These are phyloP conservation scores for Thinocorus orbignyianus DNA, from an alignment of 2,113 vertebrate genomes.

Conservation along the genomic window DNA sequence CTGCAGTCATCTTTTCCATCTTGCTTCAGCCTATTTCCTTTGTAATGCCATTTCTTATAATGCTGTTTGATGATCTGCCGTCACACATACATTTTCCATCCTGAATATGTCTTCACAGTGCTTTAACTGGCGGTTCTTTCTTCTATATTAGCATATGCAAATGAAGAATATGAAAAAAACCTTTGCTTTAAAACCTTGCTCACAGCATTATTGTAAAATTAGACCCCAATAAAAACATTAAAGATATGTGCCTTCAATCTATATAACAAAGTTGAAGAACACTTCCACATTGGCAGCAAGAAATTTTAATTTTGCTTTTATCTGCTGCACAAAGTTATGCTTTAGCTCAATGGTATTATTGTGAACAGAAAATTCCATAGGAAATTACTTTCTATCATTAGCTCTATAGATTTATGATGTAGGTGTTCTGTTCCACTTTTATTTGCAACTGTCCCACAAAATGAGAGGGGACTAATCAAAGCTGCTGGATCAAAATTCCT, in stretches of 20 bases:
- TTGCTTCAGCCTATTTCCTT: background rate
- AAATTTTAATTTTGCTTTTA: background rate
- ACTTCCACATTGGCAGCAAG: background rate
- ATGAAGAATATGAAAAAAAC: background rate
- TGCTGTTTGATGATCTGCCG: background rate
- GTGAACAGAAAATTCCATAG: slow-evolving; percentile 1
- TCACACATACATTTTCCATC: background rate
- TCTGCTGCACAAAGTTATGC: background rate
- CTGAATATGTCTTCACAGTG: background rate
- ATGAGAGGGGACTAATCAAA: background rate
- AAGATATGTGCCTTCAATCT: background rate
- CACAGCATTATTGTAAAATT: background rate
- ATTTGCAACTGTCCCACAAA: background rate
- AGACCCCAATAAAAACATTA: background rate
- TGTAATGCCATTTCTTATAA: background rate
- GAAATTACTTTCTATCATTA: background rate
- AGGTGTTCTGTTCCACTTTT: background rate
- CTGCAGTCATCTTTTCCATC: background rate
- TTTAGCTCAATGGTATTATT: background rate
- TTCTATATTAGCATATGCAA: background rate
- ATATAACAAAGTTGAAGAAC: background rate
- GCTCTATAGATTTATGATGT: background rate
- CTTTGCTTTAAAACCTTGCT: background rate
- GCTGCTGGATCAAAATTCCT: background rate
- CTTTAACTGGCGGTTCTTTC: background rate